Percentiles rank a stretch among this genome's conserved stretches.
Conservation (phyloP, 2,888 invertebrate genomes). For the Bembecia ichneumoniformis region DNA sequence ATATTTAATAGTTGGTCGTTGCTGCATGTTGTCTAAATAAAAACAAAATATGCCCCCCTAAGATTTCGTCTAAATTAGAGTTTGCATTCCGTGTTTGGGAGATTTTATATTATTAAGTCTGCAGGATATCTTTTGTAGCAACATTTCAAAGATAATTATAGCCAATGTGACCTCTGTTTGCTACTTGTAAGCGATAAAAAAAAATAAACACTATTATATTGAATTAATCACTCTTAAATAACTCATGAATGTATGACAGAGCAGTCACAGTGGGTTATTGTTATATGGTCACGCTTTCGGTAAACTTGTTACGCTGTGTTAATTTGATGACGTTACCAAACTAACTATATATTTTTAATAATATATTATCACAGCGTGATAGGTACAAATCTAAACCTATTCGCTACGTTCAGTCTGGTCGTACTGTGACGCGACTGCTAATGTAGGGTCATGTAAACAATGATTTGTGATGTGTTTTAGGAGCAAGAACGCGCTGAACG, state of each 20-base stretch:
- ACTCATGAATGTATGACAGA: no score
- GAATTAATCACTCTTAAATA: no score
- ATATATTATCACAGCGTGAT: no score
- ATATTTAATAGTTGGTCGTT: conserved; percentile 48
- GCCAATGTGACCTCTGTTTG: not conserved
- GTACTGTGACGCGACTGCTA: not conserved
- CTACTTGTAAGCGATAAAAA: not conserved
- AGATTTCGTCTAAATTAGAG: conserved; percentile 39
- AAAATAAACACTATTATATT: no score
- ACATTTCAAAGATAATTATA: not conserved
- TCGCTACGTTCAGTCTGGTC: not conserved
- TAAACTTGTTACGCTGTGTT: no score
- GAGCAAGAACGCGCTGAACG: conserved; percentile 61
- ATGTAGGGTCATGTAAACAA: not conserved
- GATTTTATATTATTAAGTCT: conserved; percentile 10
- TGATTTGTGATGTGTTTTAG: conserved; percentile 23
- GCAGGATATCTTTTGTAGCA: not conserved
- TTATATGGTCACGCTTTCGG: no score
- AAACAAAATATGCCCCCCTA: conserved; percentile 49
- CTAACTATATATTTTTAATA: no score
- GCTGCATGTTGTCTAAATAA: conserved; percentile 60
- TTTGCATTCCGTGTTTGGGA: conserved; percentile 40
- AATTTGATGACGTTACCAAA: no score
- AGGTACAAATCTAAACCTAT: no score
- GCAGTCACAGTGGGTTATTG: no score